Percentiles rank a stretch among this genome's conserved stretches.
Evolutionary conservation across 2,113 vertebrate species (phyloP).

Genomic region (Semicossyphus pulcher): DNA sequence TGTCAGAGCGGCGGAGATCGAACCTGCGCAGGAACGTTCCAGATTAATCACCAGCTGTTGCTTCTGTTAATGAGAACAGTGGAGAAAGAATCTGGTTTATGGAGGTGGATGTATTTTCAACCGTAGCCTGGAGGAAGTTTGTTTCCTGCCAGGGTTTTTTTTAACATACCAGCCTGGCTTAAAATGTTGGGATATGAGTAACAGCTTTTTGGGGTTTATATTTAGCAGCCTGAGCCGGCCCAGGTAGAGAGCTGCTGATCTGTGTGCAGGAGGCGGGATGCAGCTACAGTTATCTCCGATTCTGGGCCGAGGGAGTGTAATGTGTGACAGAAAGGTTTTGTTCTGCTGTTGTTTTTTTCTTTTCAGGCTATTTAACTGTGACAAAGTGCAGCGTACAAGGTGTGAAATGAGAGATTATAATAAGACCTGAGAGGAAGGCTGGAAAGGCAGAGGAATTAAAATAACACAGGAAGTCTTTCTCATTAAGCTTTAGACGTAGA

Average conservation of each 20-base stretch:
- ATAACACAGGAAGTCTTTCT: no score
- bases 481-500: no score
- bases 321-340: background rate
- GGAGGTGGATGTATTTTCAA: background rate
- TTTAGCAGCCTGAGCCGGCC: background rate
- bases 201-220: slow-evolving; percentile 19
- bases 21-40: slow-evolving; percentile 26
- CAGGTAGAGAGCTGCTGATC: background rate
- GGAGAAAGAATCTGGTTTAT: slow-evolving; percentile 7
- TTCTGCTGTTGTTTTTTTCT: background rate
- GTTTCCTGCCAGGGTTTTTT: background rate
- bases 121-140: slow-evolving; percentile 29
- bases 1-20: background rate
- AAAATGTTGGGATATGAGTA: background rate
- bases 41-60: slow-evolving; percentile 61
- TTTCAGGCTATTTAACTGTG: no score
- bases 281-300: background rate
- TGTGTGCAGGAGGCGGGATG: background rate
- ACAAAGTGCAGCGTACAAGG: background rate
- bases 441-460: no score
- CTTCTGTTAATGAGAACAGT: slow-evolving; percentile 32
- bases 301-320: background rate
- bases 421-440: background rate
- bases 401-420: background rate
- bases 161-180: background rate